Base-by-base conservation (phyloP, 1,140 invertebrate species). In the Halesus radiatus region DNA sequence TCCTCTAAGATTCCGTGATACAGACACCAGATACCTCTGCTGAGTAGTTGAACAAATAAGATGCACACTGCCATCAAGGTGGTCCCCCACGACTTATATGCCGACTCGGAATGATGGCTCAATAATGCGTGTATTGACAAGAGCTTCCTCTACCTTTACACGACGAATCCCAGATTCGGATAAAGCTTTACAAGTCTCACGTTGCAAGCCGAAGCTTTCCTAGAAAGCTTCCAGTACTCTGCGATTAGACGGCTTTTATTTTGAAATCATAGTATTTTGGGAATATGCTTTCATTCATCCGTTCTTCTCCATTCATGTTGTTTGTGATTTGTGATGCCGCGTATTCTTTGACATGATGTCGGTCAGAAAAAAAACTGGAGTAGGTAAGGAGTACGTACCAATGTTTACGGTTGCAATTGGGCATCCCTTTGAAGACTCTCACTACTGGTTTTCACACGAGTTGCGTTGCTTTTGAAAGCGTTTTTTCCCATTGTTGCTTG, bases 111-210 rank as follows among this genome's bases (percentile, higher is more conserved):
- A 76, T 70, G 81, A 79, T 78, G 77, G 13, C 50, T 78, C 81
- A 72, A 82, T 79, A 82, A 79, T 79, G 66, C 64, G 54, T 82
- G 81, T 82, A 82, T 82, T 82, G 81, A 82, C 81, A 82, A 79
- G 22, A 53, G 53, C 75, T 79, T 82, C 74, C 72, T 76, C 45
- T 75, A 56, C 53, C 50, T 32, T 54, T 64, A 68, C 53, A 82
- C 20, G 74, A 82, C 23, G 79, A 72, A 81, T 56, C 54, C 53
- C 62, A 22, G 54, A 62, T 45, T 54, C 60, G 54, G 64, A 74
- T 56, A 78, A 53, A 74, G 32, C 50, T 22, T 58, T 18, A 50
- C 20, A 77, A 78, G 80, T 60, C 58, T 81, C 80, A 32, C 74
- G 37, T 81, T 62, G 75, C 75, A 50, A 32, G 54, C 20, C 62